These are phyloP conservation scores for Drosophila tristis DNA, from an alignment of 1,140 invertebrate species.

Conservation along the genomic window DNA sequence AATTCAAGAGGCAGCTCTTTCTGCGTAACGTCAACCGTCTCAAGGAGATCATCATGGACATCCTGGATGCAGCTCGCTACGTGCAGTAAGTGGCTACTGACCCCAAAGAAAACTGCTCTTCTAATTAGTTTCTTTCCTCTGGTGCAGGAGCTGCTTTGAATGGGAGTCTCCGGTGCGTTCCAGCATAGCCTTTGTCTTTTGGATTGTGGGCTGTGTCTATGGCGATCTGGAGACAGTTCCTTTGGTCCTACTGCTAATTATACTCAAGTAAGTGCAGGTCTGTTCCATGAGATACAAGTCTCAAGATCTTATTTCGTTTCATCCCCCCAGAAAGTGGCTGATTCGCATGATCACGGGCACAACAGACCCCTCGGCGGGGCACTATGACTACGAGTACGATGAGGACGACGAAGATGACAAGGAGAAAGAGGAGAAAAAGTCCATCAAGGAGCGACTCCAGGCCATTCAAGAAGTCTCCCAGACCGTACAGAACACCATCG, in stretches of 20 bases:
- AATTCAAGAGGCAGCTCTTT: conserved; percentile 98
- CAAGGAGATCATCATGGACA: conserved; percentile 94
- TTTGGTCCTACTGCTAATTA: conserved; percentile 89
- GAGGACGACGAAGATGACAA: conserved; percentile 92
- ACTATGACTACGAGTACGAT: conserved; percentile 91
- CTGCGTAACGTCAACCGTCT: conserved; percentile 96
- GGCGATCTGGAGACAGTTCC: conserved; percentile 93
- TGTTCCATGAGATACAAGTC: too few relatives aligned
- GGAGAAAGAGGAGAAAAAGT: conserved; percentile 97
- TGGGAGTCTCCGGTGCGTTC: conserved; percentile 98
- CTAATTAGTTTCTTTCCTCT: not conserved
- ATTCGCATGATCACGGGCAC: conserved; percentile 86
- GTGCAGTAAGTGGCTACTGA: conserved; percentile 90
- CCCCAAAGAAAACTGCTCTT: fast-evolving
- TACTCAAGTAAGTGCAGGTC: conserved; percentile 87
- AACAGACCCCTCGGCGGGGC: conserved; percentile 87
- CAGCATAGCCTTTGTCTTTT: conserved; percentile 93
- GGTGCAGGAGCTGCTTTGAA: conserved; percentile 94
- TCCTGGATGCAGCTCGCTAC: conserved; percentile 95
- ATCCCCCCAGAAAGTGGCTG: conserved; percentile 85
- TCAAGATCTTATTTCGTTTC: not conserved
- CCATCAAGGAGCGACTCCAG: conserved; percentile 95
- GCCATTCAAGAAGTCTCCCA: conserved; percentile 98
- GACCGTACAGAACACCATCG: conserved; percentile 97
- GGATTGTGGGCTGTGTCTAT: conserved; percentile 86